Conservation (phyloP, 2,797 vertebrate species). For the Pempheris klunzingeri region DNA sequence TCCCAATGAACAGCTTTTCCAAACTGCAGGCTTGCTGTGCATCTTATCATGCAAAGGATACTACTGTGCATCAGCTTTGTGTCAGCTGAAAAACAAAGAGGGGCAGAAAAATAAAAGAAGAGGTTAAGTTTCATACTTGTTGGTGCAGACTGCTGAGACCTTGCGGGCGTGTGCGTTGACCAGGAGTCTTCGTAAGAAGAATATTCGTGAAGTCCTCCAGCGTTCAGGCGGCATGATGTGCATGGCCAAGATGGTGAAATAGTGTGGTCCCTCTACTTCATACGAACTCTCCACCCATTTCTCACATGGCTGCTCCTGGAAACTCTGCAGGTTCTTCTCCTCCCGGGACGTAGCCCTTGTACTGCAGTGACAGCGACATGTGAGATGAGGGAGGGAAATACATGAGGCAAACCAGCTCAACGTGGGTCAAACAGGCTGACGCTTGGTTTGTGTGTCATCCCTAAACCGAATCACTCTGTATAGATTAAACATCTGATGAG, state of each 20-base stretch:
- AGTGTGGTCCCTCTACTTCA: constrained; percentile 97
- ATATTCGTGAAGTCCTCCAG: constrained; percentile 90
- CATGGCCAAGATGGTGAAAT: constrained; percentile 94
- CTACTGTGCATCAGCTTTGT: neutral
- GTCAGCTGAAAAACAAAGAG: neutral
- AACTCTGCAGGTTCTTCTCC: constrained; percentile 97
- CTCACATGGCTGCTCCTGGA: constrained; percentile 96
- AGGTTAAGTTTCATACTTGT: constrained; percentile 86
- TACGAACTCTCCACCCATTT: constrained; percentile 98
- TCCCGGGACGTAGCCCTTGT: constrained; percentile 97
- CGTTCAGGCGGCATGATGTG: constrained; percentile 93
- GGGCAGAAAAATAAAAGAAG: neutral
- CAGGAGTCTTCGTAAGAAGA: constrained; percentile 92
- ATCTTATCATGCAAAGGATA: too few species aligned
- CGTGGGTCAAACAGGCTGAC: neutral
- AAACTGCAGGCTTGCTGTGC: neutral
- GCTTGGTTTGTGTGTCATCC: neutral
- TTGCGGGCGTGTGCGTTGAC: constrained; percentile 90
- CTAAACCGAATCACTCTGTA: neutral
- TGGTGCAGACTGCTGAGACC: constrained; percentile 90
- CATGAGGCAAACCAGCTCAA: neutral
- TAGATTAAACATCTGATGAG: neutral
- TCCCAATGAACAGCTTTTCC: neutral
- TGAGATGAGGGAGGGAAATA: neutral
- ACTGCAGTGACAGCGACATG: constrained; percentile 67